phyloP scores from a whole-genome alignment of 2,113 vertebrate species.

The Rallus limicola region DNA sequence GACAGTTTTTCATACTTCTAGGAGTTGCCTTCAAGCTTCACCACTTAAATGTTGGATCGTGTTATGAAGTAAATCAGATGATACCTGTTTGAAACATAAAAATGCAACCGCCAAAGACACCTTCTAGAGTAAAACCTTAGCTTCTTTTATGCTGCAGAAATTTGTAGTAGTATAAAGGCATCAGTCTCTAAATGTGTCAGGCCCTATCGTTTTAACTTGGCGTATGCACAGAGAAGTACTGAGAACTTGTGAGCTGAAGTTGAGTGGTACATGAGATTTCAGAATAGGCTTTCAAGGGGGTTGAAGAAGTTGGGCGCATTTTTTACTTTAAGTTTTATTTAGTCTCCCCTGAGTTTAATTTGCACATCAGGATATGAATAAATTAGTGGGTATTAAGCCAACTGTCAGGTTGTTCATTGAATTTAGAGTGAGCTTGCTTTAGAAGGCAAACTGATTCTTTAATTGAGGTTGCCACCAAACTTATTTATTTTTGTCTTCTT shows the following conservation, averaged over 20 bases:
- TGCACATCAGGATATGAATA: neutral
- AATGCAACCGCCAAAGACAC: neutral
- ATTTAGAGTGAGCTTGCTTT: neutral
- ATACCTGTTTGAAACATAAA: neutral
- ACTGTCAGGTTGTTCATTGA: neutral
- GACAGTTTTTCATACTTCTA: neutral
- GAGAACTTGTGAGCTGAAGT: neutral
- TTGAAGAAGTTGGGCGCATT: neutral
- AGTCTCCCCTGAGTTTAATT: neutral
- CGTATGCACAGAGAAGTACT: neutral
- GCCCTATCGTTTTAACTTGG: neutral
- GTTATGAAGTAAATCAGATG: neutral
- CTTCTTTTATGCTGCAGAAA: neutral
- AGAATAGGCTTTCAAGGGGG: neutral
- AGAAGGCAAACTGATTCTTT: neutral
- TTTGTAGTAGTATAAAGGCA: neutral
- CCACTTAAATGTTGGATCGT: neutral
- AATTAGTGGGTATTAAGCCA: neutral
- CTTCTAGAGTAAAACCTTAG: neutral
- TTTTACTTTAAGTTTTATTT: slow-evolving; percentile 8
- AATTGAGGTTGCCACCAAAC: neutral
- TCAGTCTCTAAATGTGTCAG: neutral
- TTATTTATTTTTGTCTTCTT: neutral
- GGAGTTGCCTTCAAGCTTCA: neutral
- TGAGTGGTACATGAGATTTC: neutral